phyloP scores from a whole-genome alignment of 2,113 vertebrate genomes.

The Lathamus discolor region DNA sequence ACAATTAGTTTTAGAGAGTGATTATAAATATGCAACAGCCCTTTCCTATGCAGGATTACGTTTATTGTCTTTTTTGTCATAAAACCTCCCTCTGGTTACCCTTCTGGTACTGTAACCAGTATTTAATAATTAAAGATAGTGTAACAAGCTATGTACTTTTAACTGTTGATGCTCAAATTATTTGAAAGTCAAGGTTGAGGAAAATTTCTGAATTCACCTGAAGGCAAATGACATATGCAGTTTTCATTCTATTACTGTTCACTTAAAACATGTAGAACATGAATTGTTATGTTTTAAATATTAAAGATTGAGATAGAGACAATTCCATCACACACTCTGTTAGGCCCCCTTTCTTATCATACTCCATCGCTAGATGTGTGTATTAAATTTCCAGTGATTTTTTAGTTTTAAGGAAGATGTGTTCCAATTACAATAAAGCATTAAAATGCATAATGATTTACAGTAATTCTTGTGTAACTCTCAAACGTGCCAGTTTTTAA shows the following conservation, averaged over 20 bases:
- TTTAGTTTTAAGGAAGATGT: neutral
- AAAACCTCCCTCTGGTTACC: neutral
- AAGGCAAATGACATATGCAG: neutral
- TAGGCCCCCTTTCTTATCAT: neutral
- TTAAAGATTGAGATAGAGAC: neutral
- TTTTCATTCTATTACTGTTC: neutral
- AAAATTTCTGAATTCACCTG: neutral
- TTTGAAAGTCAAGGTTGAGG: neutral
- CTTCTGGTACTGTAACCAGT: neutral
- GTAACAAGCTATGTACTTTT: neutral
- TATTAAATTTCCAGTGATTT: neutral
- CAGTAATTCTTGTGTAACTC: neutral
- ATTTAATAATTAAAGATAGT: neutral
- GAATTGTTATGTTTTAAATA: neutral
- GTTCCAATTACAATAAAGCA: neutral
- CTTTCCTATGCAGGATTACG: neutral
- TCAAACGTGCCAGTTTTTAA: rapidly evolving
- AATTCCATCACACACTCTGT: neutral
- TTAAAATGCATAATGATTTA: neutral
- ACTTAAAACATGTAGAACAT: neutral
- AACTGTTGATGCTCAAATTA: neutral
- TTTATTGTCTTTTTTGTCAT: neutral
- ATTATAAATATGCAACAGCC: neutral
- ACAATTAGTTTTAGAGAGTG: neutral
- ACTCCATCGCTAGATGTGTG: neutral